Base-by-base conservation (phyloP, 2,888 invertebrate species). In the Papilio protenor region DNA sequence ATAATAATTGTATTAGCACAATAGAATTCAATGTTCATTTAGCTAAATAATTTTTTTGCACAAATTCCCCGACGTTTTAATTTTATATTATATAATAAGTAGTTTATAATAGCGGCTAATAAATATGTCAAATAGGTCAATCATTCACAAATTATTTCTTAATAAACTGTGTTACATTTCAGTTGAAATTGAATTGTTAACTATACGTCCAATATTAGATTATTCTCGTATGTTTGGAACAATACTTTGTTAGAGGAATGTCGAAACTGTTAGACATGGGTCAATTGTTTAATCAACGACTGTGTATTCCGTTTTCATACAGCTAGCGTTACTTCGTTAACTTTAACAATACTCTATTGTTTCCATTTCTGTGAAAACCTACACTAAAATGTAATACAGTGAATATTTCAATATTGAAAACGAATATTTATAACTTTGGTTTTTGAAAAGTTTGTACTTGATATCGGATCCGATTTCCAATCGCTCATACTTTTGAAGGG, bases 221-320 rank as follows among this genome's bases (percentile, higher is more conserved):
- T 52, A 52, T 52, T 52, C 52, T 52, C n/a, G n/a, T 8, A 55
- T n/a, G 55, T 55, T 59, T 59, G 23, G 10, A 59, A 59, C 57
- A 59, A 59, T 23, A 23, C 23, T 10, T 59, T 59, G 57, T 59
- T 59, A 59, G 11, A 59, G 21, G 12, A 59, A 23, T 59, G 57
- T 59, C 57, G 23, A 59, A 59, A 59, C 57, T 59, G 57, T 59
- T 59, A 23, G 21, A 59, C 23, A 23, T 59, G 57, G 23, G 57
- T 59, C 23, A 59, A 23, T 59, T 59, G 21, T 59, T 59, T 59
- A 23, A 59, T 59, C 12, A 59, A 59, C 57, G 21, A 23, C 57
- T 12, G 12, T 59, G 55, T 55, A 55, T 55, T 55, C 23, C 21
- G 57, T 59, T 23, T 59, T 12, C 57, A 59, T 23, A 12, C 57